phyloP scores from a whole-genome alignment of 1,140 invertebrate species.

The Arctopsyche grandis region DNA sequence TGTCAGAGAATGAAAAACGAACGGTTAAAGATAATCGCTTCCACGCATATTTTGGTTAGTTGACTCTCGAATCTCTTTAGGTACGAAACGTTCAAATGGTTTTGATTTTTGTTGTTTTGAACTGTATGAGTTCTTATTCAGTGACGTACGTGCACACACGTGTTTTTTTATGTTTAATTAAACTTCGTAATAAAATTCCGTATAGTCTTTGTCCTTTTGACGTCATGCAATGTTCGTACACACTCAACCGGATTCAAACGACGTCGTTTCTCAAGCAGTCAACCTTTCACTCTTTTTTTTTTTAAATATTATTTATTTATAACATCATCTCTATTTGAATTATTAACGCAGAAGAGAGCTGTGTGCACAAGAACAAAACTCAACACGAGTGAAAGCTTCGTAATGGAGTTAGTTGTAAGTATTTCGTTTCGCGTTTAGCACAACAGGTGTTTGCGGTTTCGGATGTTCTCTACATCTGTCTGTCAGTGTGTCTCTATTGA shows the following conservation, averaged over 20 bases:
- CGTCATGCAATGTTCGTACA: neutral
- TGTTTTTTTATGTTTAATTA: too few relatives aligned
- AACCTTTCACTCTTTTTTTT: too few relatives aligned
- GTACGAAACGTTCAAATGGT: conserved; percentile 3
- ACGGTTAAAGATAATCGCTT: neutral
- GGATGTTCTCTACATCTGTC: neutral
- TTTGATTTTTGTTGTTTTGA: too few relatives aligned
- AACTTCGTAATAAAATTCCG: too few relatives aligned
- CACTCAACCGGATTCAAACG: conserved; percentile 12
- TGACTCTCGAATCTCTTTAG: conserved; percentile 1
- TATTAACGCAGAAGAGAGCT: too few relatives aligned
- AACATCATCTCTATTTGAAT: too few relatives aligned
- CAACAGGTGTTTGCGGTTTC: conserved; percentile 8
- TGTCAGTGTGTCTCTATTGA: too few relatives aligned
- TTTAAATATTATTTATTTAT: too few relatives aligned
- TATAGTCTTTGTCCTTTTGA: neutral
- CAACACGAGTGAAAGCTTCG: too few relatives aligned
- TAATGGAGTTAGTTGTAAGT: neutral
- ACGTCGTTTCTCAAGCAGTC: neutral
- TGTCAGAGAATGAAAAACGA: neutral
- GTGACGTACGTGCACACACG: too few relatives aligned
- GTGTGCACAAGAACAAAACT: too few relatives aligned
- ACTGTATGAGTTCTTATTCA: too few relatives aligned
- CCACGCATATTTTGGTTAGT: conserved; percentile 15
- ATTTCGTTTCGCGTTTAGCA: neutral